Evolutionary conservation across 2,888 invertebrate genomes (phyloP).

Genomic region (Trisateles emortualis): DNA sequence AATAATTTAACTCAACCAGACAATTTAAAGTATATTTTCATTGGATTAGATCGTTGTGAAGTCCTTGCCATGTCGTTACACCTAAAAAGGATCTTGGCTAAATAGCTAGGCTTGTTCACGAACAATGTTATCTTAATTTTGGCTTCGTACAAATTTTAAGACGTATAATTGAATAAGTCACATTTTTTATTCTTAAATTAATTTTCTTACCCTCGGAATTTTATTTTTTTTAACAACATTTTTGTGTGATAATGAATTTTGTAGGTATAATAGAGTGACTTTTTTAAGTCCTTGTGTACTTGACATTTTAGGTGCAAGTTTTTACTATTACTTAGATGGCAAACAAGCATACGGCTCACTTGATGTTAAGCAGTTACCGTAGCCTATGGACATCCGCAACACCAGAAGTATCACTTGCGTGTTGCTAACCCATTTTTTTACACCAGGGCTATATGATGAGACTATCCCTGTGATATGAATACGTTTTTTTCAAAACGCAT

Average conservation of each 20-base stretch:
- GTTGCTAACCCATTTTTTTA: too few species aligned
- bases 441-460: too few species aligned
- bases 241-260: constrained; percentile 2
- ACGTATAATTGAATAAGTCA: constrained; percentile 40
- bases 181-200: constrained; percentile 35
- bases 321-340: too few species aligned
- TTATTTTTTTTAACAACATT: too few species aligned
- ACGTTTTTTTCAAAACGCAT: too few species aligned
- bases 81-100: constrained; percentile 13
- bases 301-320: not conserved
- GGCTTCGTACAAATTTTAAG: constrained; percentile 26
- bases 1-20: too few species aligned
- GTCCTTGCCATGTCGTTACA: constrained; percentile 11
- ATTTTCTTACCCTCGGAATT: constrained; percentile 29
- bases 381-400: too few species aligned
- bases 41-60: not conserved
- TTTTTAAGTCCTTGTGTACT: not conserved
- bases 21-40: too few species aligned
- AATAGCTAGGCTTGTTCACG: constrained; percentile 36
- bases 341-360: too few species aligned
- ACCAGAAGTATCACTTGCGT: too few species aligned
- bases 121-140: constrained; percentile 43
- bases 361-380: too few species aligned
- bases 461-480: too few species aligned
- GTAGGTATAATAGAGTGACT: not conserved